phyloP scores from a whole-genome alignment of 2,888 invertebrate species.

The Palloptera scutellata region DNA sequence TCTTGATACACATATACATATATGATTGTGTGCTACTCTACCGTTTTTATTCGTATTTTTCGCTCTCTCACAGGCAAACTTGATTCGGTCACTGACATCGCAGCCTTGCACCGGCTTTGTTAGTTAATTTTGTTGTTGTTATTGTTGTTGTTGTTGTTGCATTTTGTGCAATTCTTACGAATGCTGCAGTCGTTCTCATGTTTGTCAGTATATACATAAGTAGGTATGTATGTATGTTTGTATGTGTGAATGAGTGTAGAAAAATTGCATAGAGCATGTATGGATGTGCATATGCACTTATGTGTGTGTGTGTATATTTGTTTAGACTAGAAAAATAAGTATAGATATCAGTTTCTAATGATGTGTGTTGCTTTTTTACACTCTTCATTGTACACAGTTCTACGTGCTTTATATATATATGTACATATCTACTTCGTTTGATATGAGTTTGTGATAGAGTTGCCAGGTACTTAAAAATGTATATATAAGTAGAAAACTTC shows the following conservation, averaged over 20 bases:
- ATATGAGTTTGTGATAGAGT: too few relatives aligned
- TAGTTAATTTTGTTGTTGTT: constrained; percentile 25
- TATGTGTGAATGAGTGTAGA: not conserved
- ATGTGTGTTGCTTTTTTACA: too few relatives aligned
- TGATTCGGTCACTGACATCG: constrained; percentile 53
- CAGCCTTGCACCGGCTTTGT: constrained; percentile 48
- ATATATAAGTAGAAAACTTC: too few relatives aligned
- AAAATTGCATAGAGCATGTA: too few relatives aligned
- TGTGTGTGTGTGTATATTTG: constrained; percentile 2
- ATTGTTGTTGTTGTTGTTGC: constrained; percentile 30
- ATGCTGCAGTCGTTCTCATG: not conserved
- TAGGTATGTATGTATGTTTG: not conserved
- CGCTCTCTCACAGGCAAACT: constrained; percentile 43
- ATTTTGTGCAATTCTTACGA: constrained; percentile 31
- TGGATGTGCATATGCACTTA: constrained; percentile 10
- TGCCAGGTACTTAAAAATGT: too few relatives aligned
- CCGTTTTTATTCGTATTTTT: not conserved
- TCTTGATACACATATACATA: too few relatives aligned
- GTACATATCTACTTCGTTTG: too few relatives aligned
- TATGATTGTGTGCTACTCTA: not conserved
- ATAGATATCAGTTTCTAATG: too few relatives aligned
- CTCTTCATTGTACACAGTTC: too few relatives aligned
- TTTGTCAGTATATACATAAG: constrained; percentile 15
- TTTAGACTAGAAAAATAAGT: not conserved
- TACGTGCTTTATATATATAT: too few relatives aligned